phyloP scores from a whole-genome alignment of 2,113 vertebrate species.

The Odontophorus gujanensis region DNA sequence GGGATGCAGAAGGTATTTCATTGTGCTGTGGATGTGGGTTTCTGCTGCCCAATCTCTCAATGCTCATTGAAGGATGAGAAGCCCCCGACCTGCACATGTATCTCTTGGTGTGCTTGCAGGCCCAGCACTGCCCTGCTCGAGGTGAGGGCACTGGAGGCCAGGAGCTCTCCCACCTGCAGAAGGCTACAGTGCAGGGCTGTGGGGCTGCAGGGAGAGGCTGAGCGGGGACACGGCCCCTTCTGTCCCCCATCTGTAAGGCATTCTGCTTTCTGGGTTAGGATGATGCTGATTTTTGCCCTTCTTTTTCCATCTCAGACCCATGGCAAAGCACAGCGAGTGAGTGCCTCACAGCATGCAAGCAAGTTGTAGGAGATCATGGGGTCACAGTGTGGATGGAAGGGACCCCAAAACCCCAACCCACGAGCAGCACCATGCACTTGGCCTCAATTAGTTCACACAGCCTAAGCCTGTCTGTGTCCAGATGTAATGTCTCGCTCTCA shows the following conservation, averaged over 20 bases:
- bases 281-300: not conserved
- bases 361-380: no score
- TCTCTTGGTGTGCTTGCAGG: not conserved
- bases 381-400: no score
- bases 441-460: no score
- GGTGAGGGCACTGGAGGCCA: no score
- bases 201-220: no score
- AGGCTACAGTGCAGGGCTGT: no score
- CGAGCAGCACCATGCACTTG: no score
- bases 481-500: no score
- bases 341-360: no score
- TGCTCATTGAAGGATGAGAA: accelerated
- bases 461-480: no score
- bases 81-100: accelerated
- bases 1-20: not conserved
- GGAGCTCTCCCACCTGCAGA: not conserved
- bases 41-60: not conserved
- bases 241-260: not conserved
- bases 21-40: not conserved
- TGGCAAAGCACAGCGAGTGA: not conserved
- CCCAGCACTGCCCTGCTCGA: not conserved
- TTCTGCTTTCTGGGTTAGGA: not conserved
- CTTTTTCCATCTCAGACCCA: not conserved
- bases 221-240: no score
- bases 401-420: no score